A percentile compares a stretch with the other conserved stretches of the same genome.
Conservation (phyloP, 2,797 vertebrate species). For the Pangasius krempfi region DNA sequence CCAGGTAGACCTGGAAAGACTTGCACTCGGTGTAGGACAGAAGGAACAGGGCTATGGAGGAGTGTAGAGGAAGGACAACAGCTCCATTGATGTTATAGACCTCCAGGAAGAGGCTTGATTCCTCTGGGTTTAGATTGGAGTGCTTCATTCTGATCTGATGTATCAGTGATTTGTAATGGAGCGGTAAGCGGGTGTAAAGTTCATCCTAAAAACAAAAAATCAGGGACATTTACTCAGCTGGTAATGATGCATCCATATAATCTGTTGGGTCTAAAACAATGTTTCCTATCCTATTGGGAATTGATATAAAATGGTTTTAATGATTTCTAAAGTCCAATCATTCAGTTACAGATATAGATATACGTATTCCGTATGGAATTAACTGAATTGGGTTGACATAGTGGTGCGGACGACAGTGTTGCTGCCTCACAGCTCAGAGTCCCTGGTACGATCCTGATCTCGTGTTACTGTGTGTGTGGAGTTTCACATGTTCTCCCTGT, state of each 20-base stretch:
- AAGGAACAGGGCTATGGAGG: constrained; percentile 87
- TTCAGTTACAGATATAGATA: not conserved
- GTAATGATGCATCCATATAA: not conserved
- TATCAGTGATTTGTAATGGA: constrained; percentile 13
- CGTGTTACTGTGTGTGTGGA: not conserved
- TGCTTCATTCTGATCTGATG: constrained; percentile 78
- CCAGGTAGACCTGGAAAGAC: constrained; percentile 80
- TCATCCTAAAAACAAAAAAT: constrained; percentile 13
- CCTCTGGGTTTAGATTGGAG: constrained; percentile 54
- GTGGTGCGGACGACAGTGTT: not conserved
- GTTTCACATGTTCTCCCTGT: not conserved
- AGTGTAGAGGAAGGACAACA: constrained; percentile 83
- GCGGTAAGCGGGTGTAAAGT: no score
- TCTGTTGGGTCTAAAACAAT: not conserved
- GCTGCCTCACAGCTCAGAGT: not conserved
- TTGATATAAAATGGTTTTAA: not conserved
- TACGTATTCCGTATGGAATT: not conserved
- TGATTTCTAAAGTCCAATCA: not conserved
- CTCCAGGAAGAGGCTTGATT: constrained; percentile 83
- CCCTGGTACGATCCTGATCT: not conserved
- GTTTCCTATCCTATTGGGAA: not conserved
- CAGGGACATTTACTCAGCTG: not conserved
- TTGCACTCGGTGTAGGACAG: constrained; percentile 90
- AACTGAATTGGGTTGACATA: not conserved
- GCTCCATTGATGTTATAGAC: constrained; percentile 71